Base-by-base conservation (phyloP, 2,888 invertebrate genomes). In the Marronus borbonicus region DNA sequence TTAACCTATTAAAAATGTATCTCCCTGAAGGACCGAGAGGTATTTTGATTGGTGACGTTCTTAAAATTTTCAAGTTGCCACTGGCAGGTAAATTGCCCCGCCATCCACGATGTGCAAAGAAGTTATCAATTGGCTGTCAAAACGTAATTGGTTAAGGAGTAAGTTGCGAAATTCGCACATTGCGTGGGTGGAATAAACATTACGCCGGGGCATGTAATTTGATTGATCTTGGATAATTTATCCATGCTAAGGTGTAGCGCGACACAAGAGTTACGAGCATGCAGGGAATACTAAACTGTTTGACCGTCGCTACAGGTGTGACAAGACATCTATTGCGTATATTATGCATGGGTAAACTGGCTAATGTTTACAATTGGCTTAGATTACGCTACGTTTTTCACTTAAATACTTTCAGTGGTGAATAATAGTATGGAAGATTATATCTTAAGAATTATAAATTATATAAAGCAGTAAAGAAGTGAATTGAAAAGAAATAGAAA, bases 61-160 rank as follows among this genome's bases (percentile, higher is more conserved):
- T 79, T 78, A 79, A 81, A 79, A 77, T 64, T 44, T 72, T 76
- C 78, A 50, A 24, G 81, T 81, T 81, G 83, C 80, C 80, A 83
- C 80, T 83, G 85, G 83, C 84, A 83, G 83, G 83, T 83, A 83
- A 84, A 85, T 85, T 84, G 83, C 82, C 58, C 79, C 77, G 80
- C 81, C 80, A 83, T 82, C 83, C 81, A 79, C 82, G 81, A 79
- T 80, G 83, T 79, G 84, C 84, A 84, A 85, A 85, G 84, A 85
- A 86, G 85, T 85, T 85, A 86, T 86, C 86, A 86, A 85, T 86
- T 84, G 84, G 82, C 85, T 85, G 85, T 86, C 86, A 85, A 85
- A 85, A 81, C 80, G 81, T 86, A 86, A 86, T 86, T 86, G 86
- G 84, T 83, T 83, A 83, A 83, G 81, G 79, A 80, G 80, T 78